Base-by-base conservation (phyloP, 2,113 vertebrate species). In the Platycercus adscitus region DNA sequence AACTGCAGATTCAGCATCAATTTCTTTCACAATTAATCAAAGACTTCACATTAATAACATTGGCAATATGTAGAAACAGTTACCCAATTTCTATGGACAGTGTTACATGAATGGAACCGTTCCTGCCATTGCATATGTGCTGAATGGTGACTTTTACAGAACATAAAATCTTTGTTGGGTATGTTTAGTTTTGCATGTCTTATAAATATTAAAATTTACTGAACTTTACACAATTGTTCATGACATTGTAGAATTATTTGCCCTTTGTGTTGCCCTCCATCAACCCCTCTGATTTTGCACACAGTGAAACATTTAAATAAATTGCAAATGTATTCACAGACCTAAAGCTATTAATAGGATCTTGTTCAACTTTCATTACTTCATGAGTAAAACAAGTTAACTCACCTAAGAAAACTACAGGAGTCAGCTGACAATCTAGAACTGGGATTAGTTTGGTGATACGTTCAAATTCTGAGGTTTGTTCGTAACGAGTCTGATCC, bases 161-260 rank as follows among this genome's bases (percentile, higher is more conserved):
- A 83, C 25, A 66, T 13, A 88, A 84, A 75, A 86, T 61, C 33
- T 83, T 78, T 61, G 16, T 24, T 58, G 31, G 11, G n/a, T 69
- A 81, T 1, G 1, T 56, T 61, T n/a, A 79, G 19, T 23, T 85
- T 75, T 78, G 39, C n/a, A 14, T n/a, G 17, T 43, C 83, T 68
- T 81, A 71, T 73, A 95, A 88, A 82, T 83, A 83, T 49, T 86
- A 88, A 77, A 68, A 86, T 81, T 69, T 47, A 70, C 49, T 90
- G 65, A 87, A 87, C 56, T 92, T 91, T 50, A 86, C 29, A 65
- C 31, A 77, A 37, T 43, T 31, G 81, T 61, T 56, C 29, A 28
- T 81, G 35, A 47, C 39, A 43, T 6, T 73, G 56, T 47, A 33
- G 43, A 91, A 88, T 77, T 69, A 87, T 66, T 85, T 87, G 18